These are phyloP conservation scores for Pipistrellus kuhlii DNA, from an alignment of 2,797 vertebrate species.

Conservation along the genomic window DNA sequence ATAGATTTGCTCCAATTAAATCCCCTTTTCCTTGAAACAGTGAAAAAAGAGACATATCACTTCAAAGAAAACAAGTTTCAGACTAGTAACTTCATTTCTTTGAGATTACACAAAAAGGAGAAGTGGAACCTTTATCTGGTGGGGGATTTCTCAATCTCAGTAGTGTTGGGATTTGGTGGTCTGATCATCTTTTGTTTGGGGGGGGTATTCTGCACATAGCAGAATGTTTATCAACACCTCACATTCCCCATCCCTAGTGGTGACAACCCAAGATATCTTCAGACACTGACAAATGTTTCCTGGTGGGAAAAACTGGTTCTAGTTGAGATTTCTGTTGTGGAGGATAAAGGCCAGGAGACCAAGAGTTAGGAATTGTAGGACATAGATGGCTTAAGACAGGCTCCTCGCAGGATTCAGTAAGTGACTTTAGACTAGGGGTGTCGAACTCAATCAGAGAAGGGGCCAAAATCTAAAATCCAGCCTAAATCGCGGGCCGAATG, in stretches of 20 bases:
- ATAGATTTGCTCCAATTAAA: slow-evolving; percentile 97
- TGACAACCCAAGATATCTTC: background rate
- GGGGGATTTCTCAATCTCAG: background rate
- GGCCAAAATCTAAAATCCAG: too few species aligned
- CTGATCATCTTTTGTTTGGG: background rate
- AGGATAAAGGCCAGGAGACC: background rate
- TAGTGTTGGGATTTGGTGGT: background rate
- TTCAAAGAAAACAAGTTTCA: slow-evolving; percentile 51
- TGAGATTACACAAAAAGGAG: background rate
- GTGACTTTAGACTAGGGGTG: background rate
- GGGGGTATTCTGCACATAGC: background rate
- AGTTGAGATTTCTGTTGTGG: background rate
- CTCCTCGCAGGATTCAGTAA: background rate
- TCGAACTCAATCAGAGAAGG: too few species aligned
- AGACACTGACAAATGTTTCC: background rate
- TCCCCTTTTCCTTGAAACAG: slow-evolving; percentile 94
- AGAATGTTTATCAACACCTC: background rate
- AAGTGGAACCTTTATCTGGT: background rate
- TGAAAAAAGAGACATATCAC: background rate
- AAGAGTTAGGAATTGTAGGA: background rate
- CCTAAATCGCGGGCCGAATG: too few species aligned
- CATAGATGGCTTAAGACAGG: background rate
- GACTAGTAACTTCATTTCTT: background rate
- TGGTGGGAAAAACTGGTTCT: background rate
- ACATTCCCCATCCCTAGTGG: too few species aligned